Base-by-base conservation (phyloP, 2,888 invertebrate genomes). In the Tenthredo livida region DNA sequence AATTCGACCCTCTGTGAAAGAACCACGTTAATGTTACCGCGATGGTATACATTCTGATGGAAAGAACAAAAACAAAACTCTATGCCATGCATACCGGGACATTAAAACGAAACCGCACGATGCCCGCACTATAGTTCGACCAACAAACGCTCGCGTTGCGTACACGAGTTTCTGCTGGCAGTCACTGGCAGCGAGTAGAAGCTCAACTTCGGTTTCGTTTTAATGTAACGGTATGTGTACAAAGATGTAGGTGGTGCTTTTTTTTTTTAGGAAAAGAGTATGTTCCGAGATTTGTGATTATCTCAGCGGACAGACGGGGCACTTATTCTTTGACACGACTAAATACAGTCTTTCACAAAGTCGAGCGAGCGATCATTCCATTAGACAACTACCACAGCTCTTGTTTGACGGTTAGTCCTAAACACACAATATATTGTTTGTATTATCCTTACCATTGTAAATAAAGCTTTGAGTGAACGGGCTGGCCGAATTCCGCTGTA, bases 341-440 rank as follows among this genome's bases (percentile, higher is more conserved):
- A 15, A 67, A 43, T 21, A 73, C 25, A 73, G 25, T 43, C 43
- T 37, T 70, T 29, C n/a, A 43, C 40, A 21, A 43, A 43, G 40
- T 73, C 72, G 43, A 21, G n/a, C 72, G 72, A 73, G n/a, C 72
- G 72, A 73, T 73, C 72, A 73, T 73, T 73, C 72, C 72, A 73
- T 73, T 73, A 73, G 72, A 73, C 21, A 73, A 43, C 72, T 43
- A 29, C 72, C 72, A 21, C 43, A 73, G 21, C 72, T 73, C 43
- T 73, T 43, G 72, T 73, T 73, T 73, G 72, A 43, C 72, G 72
- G 72, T 43, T 43, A 73, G 72, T 73, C 72, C 72, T 73, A 73
- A 73, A n/a, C 5, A 73, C 43, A 73, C 72, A 73, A 73, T 40
- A 43, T 21, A 21, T 43, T 73, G 72, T 73, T 73, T 73, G 37